Evolutionary conservation across 1,140 invertebrate genomes (phyloP).

Genomic region (Ostrea edulis): DNA sequence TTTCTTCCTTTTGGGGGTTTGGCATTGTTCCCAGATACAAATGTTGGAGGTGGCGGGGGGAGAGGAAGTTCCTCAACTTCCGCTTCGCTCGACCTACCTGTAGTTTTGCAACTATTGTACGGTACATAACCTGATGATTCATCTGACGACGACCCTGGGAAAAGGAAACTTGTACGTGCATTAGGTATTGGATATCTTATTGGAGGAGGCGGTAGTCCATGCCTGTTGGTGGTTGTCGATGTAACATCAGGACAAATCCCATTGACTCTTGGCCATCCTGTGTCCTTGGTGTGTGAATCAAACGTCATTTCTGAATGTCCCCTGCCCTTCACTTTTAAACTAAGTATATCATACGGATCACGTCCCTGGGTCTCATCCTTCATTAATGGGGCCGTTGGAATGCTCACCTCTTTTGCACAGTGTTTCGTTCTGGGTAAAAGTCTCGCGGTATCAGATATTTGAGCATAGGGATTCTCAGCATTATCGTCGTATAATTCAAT

Average conservation of each 20-base stretch:
- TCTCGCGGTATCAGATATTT: background rate
- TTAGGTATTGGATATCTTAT: background rate
- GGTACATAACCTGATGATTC: background rate
- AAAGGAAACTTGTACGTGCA: slow-evolving; percentile 9
- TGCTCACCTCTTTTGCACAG: background rate
- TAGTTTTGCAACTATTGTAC: background rate
- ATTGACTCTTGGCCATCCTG: background rate
- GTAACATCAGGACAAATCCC: too few species aligned
- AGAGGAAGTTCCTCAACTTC: background rate
- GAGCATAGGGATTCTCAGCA: slow-evolving; percentile 2
- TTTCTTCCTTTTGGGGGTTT: background rate
- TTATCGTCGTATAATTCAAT: background rate
- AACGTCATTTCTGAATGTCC: background rate
- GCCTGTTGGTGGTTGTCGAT: background rate
- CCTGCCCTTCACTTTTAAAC: background rate
- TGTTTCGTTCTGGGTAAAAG: background rate
- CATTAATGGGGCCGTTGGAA: background rate
- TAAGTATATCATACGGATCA: background rate
- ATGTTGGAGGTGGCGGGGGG: background rate
- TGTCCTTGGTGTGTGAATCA: background rate
- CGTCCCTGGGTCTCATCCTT: background rate
- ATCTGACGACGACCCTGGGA: too few species aligned
- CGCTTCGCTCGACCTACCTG: background rate
- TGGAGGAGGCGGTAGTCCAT: background rate
- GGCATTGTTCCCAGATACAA: background rate